A percentile compares a stretch with the other conserved stretches of the same genome.
Evolutionary conservation across 2,797 vertebrate genomes (phyloP).

Genomic region (Lepilemur ruficaudatus): DNA sequence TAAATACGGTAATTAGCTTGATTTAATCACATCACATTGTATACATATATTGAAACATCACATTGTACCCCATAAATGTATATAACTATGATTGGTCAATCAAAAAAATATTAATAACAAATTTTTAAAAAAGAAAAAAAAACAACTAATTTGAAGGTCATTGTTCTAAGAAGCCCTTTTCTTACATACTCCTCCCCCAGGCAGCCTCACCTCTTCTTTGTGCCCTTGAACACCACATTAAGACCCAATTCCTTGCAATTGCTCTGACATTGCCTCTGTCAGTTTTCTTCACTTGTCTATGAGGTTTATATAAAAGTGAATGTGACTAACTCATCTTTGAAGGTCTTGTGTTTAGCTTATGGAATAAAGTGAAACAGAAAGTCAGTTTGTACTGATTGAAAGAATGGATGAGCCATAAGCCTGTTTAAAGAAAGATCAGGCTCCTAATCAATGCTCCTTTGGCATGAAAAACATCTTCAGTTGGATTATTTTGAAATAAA

Average conservation of each 20-base stretch:
- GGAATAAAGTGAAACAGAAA: slow-evolving; percentile 27
- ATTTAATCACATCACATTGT: too few relatives aligned
- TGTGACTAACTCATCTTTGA: slow-evolving; percentile 8
- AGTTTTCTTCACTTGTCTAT: neutral
- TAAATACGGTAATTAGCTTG: too few relatives aligned
- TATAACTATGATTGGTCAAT: too few relatives aligned
- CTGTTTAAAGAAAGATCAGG: slow-evolving; percentile 25
- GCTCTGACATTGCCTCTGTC: neutral
- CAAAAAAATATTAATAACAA: too few relatives aligned
- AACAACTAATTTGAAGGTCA: neutral
- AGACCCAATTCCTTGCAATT: neutral
- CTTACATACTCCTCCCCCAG: neutral
- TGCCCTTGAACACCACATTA: neutral
- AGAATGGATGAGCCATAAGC: slow-evolving; percentile 3
- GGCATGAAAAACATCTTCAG: neutral
- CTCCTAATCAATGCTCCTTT: neutral
- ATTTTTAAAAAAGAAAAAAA: too few relatives aligned
- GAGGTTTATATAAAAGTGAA: neutral
- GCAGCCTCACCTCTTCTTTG: neutral
- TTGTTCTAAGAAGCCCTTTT: neutral
- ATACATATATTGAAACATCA: too few relatives aligned
- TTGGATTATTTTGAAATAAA: slow-evolving; percentile 12
- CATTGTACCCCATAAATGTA: too few relatives aligned
- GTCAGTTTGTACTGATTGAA: neutral
- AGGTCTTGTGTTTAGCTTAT: neutral